Base-by-base conservation (phyloP, 1,140 invertebrate species). In the Temnothorax nylanderi region DNA sequence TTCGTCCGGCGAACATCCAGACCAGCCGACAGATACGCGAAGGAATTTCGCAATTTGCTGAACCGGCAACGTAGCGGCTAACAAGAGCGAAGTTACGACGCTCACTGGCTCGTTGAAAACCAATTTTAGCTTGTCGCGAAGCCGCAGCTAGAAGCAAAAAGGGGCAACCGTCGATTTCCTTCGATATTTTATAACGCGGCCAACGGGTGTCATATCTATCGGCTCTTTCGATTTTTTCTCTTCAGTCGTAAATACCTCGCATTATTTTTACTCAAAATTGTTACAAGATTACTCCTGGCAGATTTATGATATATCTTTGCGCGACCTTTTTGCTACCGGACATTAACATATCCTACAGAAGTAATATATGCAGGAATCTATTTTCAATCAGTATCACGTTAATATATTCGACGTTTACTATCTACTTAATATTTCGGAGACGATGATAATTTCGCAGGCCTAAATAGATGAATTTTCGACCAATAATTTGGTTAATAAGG, bases 41-140 rank as follows among this genome's bases (percentile, higher is more conserved):
- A 87, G 89, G 90, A 91, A 91, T 91, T 91, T 91, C 89, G 87
- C 80, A 91, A 91, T 91, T 91, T 91, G 90, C 69, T 85, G 87
- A 89, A 87, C 75, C 78, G 84, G 85, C 89, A 87, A 89, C 75
- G 56, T 87, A 89, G 80, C 75, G 84, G 65, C 80, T 91, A 91
- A 91, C 89, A 89, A 91, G 87, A 91, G 75, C 84, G 86, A 81
- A 91, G 86, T 81, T 84, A 58, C 89, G 60, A 90, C 60, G 82
- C 41, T 85, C 87, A 71, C 41, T 26, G 54, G 80, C 65, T 82
- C 47, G 67, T 90, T 78, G 84, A 69, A 65, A 91, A 91, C 71
- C 85, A 89, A 88, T 91, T 84, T 89, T 64, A 67, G 34, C 85
- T 85, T 86, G 82, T 89, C 71, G 54, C 62, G 85, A 64, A 34